Evolutionary conservation across 2,797 vertebrate species (phyloP).

Genomic region (Sparidentex hasta): DNA sequence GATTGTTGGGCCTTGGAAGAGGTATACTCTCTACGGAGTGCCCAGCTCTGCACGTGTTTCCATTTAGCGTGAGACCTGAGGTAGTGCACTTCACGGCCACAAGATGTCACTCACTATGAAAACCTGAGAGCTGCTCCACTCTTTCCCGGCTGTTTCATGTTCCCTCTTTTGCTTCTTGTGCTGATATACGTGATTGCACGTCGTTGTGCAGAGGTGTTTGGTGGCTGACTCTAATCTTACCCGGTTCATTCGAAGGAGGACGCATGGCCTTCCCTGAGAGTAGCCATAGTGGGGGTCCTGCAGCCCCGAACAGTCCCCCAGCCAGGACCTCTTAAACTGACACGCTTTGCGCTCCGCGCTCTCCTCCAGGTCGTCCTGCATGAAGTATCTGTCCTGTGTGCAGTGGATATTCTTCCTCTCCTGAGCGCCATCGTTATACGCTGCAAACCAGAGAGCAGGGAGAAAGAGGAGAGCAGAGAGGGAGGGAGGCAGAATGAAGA

Average conservation of each 20-base stretch:
- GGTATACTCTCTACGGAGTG: no score
- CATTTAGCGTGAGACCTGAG: neutral
- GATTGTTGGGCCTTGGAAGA: no score
- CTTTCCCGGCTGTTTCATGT: slow-evolving; percentile 16
- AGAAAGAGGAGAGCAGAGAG: slow-evolving; percentile 9
- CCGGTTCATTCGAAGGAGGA: slow-evolving; percentile 97
- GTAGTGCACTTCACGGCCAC: slow-evolving; percentile 47
- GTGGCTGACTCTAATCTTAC: slow-evolving; percentile 79
- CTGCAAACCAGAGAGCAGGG: slow-evolving; percentile 79
- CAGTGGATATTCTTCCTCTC: slow-evolving; percentile 92
- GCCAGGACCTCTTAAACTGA: slow-evolving; percentile 94
- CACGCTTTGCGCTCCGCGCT: slow-evolving; percentile 92
- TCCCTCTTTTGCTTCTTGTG: neutral
- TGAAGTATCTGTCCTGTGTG: slow-evolving; percentile 89
- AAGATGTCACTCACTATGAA: slow-evolving; percentile 65
- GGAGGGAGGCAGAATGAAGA: slow-evolving; percentile 43
- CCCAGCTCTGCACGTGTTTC: neutral
- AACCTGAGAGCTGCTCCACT: neutral
- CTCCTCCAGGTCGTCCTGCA: slow-evolving; percentile 90
- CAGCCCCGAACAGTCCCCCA: slow-evolving; percentile 94
- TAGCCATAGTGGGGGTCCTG: slow-evolving; percentile 92
- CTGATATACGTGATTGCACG: neutral
- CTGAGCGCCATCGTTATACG: slow-evolving; percentile 93
- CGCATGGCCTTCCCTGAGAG: slow-evolving; percentile 92
- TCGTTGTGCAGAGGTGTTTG: neutral